Evolutionary conservation across 2,113 vertebrate genomes (phyloP).

Genomic region (Aegotheles bennettii): DNA sequence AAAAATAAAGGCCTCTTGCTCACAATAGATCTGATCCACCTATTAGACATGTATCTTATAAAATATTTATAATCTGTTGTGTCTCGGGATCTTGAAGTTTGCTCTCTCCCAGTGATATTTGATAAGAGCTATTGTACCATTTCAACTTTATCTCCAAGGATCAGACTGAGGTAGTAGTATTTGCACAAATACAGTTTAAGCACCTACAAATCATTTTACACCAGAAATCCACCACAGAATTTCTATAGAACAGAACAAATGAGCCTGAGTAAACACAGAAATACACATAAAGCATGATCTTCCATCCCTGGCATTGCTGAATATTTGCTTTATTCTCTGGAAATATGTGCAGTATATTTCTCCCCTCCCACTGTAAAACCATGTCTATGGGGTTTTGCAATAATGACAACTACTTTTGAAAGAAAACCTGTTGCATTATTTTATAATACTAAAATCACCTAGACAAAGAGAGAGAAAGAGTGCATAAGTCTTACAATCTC

Average conservation of each 20-base stretch:
- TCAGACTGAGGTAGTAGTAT: slow-evolving; percentile 14
- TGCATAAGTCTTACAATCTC: neutral
- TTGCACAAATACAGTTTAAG: slow-evolving; percentile 52
- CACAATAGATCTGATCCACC: slow-evolving; percentile 3
- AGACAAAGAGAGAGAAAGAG: neutral
- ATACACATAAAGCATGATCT: neutral
- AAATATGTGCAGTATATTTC: neutral
- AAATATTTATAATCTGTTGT: slow-evolving; percentile 49
- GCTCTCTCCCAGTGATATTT: slow-evolving; percentile 28
- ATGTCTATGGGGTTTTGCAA: neutral
- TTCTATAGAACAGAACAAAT: neutral
- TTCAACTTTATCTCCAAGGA: slow-evolving; percentile 28
- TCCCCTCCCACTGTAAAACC: neutral
- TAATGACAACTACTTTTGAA: neutral
- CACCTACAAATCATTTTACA: slow-evolving; percentile 42
- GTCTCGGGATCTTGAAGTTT: slow-evolving; percentile 39
- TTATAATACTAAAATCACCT: neutral
- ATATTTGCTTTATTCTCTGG: neutral
- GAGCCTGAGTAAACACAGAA: neutral
- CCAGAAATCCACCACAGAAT: neutral
- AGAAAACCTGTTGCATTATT: neutral
- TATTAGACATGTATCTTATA: slow-evolving; percentile 35
- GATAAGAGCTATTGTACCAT: slow-evolving; percentile 24
- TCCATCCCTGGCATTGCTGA: neutral
- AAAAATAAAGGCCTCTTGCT: neutral